Conservation (phyloP, 2,797 vertebrate genomes). For the Novumbra hubbsi region DNA sequence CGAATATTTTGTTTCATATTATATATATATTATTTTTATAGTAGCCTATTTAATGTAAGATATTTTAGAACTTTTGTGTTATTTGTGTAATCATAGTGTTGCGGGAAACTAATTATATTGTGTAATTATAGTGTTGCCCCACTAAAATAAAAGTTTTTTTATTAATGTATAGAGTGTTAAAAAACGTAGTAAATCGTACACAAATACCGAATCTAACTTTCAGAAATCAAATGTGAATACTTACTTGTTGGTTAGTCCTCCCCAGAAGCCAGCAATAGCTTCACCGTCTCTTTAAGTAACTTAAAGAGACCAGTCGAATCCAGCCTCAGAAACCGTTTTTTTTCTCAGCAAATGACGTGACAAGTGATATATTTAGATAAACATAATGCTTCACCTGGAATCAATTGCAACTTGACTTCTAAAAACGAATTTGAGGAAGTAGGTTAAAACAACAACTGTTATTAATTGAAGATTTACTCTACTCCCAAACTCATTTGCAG, state of each 20-base stretch:
- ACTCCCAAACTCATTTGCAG: not conserved
- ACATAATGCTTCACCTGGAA: not conserved
- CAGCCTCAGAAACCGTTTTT: not conserved
- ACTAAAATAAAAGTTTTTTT: not conserved
- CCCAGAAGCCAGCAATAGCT: not conserved
- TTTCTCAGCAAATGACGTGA: not conserved
- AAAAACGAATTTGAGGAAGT: not conserved
- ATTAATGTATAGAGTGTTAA: not conserved
- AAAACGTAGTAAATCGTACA: not conserved
- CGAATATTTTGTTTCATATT: not conserved
- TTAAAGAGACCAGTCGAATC: not conserved
- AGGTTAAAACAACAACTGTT: not conserved
- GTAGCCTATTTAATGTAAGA: not conserved
- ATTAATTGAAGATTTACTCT: not conserved
- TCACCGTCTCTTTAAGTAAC: too few relatives aligned
- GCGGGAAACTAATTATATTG: not conserved
- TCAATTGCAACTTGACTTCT: not conserved
- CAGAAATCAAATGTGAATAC: not conserved
- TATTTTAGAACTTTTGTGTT: not conserved
- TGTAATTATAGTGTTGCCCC: not conserved
- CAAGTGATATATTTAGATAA: not conserved
- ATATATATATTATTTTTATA: not conserved
- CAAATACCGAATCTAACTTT: not conserved
- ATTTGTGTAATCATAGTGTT: not conserved
- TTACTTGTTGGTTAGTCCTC: not conserved